A percentile compares a stretch with the other conserved stretches of the same genome.
These are phyloP conservation scores for Hoplias malabaricus DNA, from an alignment of 2,113 vertebrate species.

Conservation along the genomic window DNA sequence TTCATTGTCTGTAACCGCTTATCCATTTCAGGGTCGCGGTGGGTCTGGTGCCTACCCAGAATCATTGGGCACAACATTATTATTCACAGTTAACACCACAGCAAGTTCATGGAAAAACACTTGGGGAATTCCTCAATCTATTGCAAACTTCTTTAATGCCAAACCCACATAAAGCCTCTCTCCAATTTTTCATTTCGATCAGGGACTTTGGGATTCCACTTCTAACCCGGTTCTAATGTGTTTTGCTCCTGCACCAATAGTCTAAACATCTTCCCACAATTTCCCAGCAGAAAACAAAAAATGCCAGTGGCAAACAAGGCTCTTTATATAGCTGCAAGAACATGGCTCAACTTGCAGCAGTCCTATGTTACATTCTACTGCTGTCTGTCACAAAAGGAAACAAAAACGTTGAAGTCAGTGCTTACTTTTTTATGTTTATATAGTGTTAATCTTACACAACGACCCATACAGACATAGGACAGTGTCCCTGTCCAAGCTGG, in stretches of 20 bases:
- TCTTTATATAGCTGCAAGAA: slow-evolving; percentile 37
- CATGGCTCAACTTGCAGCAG: neutral
- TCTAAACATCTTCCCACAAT: slow-evolving; percentile 38
- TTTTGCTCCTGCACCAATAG: slow-evolving; percentile 4
- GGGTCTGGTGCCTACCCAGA: neutral
- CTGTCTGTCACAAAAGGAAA: neutral
- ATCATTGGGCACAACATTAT: neutral
- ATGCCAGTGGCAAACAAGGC: slow-evolving; percentile 30
- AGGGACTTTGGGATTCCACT: slow-evolving; percentile 9
- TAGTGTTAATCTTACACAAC: too few relatives aligned
- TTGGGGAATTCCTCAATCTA: neutral
- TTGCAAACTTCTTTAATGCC: neutral
- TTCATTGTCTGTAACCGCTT: too few relatives aligned
- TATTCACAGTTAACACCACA: neutral
- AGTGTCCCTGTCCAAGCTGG: too few relatives aligned
- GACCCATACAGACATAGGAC: too few relatives aligned
- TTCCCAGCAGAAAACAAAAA: slow-evolving; percentile 45
- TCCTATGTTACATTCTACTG: neutral
- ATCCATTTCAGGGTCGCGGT: neutral
- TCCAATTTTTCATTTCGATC: slow-evolving; percentile 15
- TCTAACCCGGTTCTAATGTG: neutral
- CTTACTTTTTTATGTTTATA: neutral
- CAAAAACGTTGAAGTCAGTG: neutral
- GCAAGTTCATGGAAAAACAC: neutral
- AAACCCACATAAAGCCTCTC: neutral